A percentile compares a stretch with the other conserved stretches of the same genome.
Evolutionary conservation across 2,113 vertebrate species (phyloP).

Genomic region (Cyprinus carpio): DNA sequence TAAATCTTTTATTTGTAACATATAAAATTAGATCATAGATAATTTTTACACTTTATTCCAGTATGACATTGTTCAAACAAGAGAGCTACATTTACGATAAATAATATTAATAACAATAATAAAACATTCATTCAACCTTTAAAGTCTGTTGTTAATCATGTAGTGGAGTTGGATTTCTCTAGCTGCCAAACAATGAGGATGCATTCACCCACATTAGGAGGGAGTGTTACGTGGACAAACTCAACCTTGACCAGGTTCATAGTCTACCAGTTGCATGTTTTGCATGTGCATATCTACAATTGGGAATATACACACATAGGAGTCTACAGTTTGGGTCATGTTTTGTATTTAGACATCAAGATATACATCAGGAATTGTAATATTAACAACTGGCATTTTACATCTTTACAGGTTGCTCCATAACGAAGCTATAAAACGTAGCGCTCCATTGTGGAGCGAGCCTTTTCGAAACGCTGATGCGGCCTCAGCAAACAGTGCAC

Average conservation of each 20-base stretch:
- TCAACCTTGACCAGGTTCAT: constrained; percentile 58
- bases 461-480: constrained; percentile 74
- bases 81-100: constrained; percentile 97
- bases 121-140: constrained; percentile 88
- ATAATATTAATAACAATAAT: constrained; percentile 86
- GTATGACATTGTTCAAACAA: constrained; percentile 90
- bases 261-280: constrained; percentile 65
- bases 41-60: constrained; percentile 98
- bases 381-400: constrained; percentile 67
- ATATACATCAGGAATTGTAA: constrained; percentile 75
- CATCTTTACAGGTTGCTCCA: constrained; percentile 88
- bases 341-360: constrained; percentile 71
- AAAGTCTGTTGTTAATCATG: constrained; percentile 84
- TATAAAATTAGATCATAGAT: constrained; percentile 98
- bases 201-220: constrained; percentile 85
- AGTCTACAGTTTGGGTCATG: constrained; percentile 75
- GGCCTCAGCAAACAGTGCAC: constrained; percentile 87
- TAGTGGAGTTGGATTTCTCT: constrained; percentile 74
- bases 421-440: constrained; percentile 88
- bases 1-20: constrained; percentile 94
- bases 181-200: constrained; percentile 92
- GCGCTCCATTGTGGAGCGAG: constrained; percentile 95
- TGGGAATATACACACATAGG: constrained; percentile 50
- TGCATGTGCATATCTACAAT: constrained; percentile 68
- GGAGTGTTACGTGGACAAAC: constrained; percentile 78